Evolutionary conservation across 1,140 invertebrate species (phyloP).

Genomic region (Idris sp.): DNA sequence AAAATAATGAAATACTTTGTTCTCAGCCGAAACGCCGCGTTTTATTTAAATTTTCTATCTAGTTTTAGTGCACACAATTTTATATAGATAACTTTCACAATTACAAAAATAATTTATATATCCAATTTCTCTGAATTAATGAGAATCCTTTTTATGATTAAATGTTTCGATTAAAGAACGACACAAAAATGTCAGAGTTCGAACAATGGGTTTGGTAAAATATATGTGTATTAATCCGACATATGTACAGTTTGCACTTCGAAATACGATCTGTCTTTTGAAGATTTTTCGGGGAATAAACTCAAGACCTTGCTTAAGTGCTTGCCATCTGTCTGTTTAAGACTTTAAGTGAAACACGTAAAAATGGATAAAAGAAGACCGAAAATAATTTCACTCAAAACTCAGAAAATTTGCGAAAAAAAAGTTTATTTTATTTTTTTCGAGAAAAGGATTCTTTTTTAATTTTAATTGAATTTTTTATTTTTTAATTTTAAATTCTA

Average conservation of each 20-base stretch:
- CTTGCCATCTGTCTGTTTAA: slow-evolving; percentile 39
- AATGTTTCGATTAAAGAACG: slow-evolving; percentile 28
- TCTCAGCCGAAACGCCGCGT: slow-evolving; percentile 20
- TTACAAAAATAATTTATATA: slow-evolving; percentile 8
- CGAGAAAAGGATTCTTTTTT: too few species aligned
- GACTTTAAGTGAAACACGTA: slow-evolving; percentile 39
- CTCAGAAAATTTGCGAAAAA: background rate
- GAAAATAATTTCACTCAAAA: background rate
- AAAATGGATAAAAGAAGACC: background rate
- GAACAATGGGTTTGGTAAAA: slow-evolving; percentile 31
- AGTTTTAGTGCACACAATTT: too few species aligned
- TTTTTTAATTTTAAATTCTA: too few species aligned
- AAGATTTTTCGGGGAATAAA: slow-evolving; percentile 41
- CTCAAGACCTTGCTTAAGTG: slow-evolving; percentile 44
- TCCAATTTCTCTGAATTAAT: slow-evolving; percentile 52
- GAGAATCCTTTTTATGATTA: slow-evolving; percentile 49
- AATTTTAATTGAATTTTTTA: too few species aligned
- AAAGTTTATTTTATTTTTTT: too few species aligned
- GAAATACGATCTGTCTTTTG: slow-evolving; percentile 34
- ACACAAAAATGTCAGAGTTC: slow-evolving; percentile 57
- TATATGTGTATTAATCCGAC: slow-evolving; percentile 51
- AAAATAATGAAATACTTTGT: slow-evolving; percentile 20
- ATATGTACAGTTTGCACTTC: slow-evolving; percentile 16
- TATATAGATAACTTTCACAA: too few species aligned
- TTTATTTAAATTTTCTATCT: too few species aligned